A percentile compares a stretch with the other conserved stretches of the same genome.
These are phyloP conservation scores for Trematocara marginatum DNA, from an alignment of 2,113 vertebrate species.

Conservation along the genomic window DNA sequence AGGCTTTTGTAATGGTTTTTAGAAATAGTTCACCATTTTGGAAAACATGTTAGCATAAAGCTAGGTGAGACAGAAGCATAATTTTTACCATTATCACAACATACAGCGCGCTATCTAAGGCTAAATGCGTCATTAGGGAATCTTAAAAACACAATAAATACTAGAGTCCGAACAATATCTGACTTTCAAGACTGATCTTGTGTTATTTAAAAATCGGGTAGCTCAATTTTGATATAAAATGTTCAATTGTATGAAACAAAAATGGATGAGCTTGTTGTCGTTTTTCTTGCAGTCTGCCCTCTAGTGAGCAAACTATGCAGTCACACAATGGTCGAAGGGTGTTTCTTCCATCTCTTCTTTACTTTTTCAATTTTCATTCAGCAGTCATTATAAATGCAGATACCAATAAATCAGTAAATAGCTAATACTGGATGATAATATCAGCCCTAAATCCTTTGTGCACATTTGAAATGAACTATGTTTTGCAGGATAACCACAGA, in stretches of 20 bases:
- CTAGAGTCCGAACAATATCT: not conserved
- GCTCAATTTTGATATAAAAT: not conserved
- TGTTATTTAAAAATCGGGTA: not conserved
- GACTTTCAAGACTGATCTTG: not conserved
- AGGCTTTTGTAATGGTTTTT: not conserved
- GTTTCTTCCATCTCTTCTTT: not conserved
- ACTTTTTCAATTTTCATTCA: not conserved
- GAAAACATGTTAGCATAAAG: not conserved
- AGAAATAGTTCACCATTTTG: not conserved
- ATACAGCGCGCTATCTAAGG: not conserved
- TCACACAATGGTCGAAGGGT: not conserved
- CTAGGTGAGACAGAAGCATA: not conserved
- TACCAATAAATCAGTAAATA: not conserved
- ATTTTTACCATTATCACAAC: not conserved
- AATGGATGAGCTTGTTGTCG: not conserved
- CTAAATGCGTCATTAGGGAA: not conserved
- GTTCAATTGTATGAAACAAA: not conserved
- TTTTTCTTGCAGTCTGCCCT: not conserved
- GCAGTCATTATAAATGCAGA: not conserved
- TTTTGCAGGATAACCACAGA: not conserved
- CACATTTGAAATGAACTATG: not conserved
- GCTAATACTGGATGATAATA: not conserved
- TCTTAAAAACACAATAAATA: not conserved
- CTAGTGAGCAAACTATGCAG: not conserved
- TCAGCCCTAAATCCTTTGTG: not conserved